Percentiles rank a stretch among this genome's conserved stretches.
phyloP scores from a whole-genome alignment of 2,113 vertebrate genomes.

The Trochalopteron elliotii region DNA sequence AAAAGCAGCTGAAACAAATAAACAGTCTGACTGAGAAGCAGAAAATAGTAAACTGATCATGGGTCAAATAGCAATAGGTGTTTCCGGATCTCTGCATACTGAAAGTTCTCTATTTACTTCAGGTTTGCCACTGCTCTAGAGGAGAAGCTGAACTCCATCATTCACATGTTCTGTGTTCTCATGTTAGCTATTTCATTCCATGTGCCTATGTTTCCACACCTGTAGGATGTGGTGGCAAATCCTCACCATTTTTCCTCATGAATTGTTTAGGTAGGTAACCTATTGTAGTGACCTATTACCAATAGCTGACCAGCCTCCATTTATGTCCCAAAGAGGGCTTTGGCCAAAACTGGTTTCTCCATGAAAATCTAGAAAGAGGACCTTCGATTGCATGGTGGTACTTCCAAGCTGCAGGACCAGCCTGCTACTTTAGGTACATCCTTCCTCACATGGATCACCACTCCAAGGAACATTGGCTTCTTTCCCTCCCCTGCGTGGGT shows the following conservation, averaged over 20 bases:
- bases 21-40: slow-evolving; percentile 39
- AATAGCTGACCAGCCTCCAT: not conserved
- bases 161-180: not conserved
- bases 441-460: not conserved
- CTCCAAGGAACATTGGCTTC: not conserved
- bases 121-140: not conserved
- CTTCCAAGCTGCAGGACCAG: not conserved
- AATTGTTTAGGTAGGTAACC: not conserved
- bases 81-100: not conserved
- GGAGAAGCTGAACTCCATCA: not conserved
- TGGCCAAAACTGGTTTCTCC: not conserved
- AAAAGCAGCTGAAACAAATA: slow-evolving; percentile 57
- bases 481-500: not conserved
- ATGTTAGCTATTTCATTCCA: not conserved
- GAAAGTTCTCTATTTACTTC: not conserved
- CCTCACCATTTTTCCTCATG: not conserved
- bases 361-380: not conserved
- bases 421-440: not conserved
- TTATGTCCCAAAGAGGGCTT: not conserved
- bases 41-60: slow-evolving; percentile 52
- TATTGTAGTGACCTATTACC: not conserved
- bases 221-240: not conserved
- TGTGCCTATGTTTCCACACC: not conserved
- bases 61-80: slow-evolving; percentile 30
- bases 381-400: not conserved